Percentiles rank a stretch among this genome's conserved stretches.
Conservation (phyloP, 2,797 vertebrate species). For the Galaxias olidus region DNA sequence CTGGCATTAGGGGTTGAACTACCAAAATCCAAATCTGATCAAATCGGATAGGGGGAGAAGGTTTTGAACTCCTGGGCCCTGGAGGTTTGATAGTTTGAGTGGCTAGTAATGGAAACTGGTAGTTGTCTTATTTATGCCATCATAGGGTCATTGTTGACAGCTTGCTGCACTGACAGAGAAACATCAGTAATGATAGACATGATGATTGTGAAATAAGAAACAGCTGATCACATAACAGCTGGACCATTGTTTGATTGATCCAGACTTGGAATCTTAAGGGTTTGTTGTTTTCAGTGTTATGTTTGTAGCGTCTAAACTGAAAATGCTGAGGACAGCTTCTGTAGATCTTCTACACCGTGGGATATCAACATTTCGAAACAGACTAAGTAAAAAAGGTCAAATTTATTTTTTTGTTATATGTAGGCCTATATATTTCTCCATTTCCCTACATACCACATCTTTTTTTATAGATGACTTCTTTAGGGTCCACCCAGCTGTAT, state of each 20-base stretch:
- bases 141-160: not conserved
- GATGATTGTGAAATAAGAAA: slow-evolving; percentile 7
- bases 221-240: not conserved
- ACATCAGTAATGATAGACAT: not conserved
- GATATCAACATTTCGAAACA: slow-evolving; percentile 51
- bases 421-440: not conserved
- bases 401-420: too few relatives aligned
- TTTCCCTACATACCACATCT: not conserved
- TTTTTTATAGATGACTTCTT: slow-evolving; percentile 71
- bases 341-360: slow-evolving; percentile 53
- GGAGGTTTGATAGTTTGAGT: too few relatives aligned
- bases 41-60: too few relatives aligned
- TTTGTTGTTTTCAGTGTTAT: slow-evolving; percentile 27
- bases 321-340: slow-evolving; percentile 58
- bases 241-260: not conserved
- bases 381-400: slow-evolving; percentile 63
- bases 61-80: too few relatives aligned
- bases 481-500: slow-evolving; percentile 79
- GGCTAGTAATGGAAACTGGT: too few relatives aligned
- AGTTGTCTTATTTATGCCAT: too few relatives aligned
- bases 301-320: slow-evolving; percentile 33
- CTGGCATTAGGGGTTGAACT: too few relatives aligned
- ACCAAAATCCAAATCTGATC: too few relatives aligned
- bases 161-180: not conserved
- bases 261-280: not conserved